Evolutionary conservation across 2,113 vertebrate genomes (phyloP).

Genomic region (Ammospiza nelsoni): DNA sequence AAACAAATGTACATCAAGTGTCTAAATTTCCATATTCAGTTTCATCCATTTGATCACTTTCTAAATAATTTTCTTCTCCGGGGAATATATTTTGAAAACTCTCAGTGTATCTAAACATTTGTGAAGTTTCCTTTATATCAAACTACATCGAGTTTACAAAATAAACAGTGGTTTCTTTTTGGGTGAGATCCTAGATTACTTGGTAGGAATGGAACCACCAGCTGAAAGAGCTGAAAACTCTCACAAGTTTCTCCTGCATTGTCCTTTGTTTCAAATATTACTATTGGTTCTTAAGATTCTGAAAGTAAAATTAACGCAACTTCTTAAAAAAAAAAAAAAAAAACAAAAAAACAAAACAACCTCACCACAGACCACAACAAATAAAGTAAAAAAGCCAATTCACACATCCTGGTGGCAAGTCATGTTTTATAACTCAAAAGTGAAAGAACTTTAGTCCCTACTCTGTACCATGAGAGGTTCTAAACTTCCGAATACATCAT

Average conservation of each 20-base stretch:
- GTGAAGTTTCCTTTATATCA: not conserved
- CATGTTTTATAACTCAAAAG: rapidly evolving
- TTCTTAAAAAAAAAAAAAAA: not conserved
- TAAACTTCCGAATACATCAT: not conserved
- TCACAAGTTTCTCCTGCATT: not conserved
- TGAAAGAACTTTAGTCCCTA: not conserved
- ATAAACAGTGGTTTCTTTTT: not conserved
- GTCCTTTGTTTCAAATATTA: not conserved
- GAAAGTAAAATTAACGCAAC: not conserved
- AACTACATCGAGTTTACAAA: not conserved
- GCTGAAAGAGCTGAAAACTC: not conserved
- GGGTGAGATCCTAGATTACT: not conserved
- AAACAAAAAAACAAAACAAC: not conserved
- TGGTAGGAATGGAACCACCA: not conserved
- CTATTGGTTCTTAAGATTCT: not conserved
- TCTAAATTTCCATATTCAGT: not conserved
- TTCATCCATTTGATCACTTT: not conserved
- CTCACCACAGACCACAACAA: not conserved
- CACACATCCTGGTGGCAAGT: not conserved
- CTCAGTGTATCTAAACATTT: not conserved
- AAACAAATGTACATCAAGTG: not conserved
- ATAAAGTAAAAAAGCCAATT: not conserved
- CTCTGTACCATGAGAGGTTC: not conserved
- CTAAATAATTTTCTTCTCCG: not conserved
- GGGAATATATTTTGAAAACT: not conserved